Conservation (phyloP, 1,140 invertebrate species). For the Drosophila ananassae region DNA sequence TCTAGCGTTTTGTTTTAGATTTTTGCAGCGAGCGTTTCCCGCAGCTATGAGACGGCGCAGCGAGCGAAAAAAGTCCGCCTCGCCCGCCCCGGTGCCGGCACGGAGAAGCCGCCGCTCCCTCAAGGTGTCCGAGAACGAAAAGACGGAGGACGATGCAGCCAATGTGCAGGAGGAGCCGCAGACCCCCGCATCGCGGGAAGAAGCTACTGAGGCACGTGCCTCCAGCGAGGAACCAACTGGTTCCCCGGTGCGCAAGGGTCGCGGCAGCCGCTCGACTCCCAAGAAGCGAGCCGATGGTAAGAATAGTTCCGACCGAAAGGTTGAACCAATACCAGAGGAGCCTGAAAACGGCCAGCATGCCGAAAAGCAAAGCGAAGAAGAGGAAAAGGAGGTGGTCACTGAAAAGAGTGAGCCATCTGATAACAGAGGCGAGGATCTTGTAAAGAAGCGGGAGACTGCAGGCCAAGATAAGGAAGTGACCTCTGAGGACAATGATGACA, state of each 20-base stretch:
- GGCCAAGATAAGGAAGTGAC: conserved; percentile 10
- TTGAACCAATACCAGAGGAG: conserved; percentile 71
- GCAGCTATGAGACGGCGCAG: conserved; percentile 78
- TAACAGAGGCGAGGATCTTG: not conserved
- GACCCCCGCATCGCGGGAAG: conserved; percentile 37
- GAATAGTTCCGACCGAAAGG: conserved; percentile 47
- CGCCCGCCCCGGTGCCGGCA: conserved; percentile 69
- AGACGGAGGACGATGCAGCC: conserved; percentile 53
- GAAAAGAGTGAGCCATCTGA: not conserved
- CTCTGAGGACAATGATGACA: not conserved
- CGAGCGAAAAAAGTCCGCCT: conserved; percentile 79
- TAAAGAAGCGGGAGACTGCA: conserved; percentile 6
- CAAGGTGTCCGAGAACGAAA: conserved; percentile 65
- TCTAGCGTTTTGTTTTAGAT: conserved; percentile 49
- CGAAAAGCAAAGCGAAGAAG: not conserved
- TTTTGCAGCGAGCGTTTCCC: conserved; percentile 41
- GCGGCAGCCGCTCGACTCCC: conserved; percentile 60
- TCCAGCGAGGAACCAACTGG: conserved; percentile 63
- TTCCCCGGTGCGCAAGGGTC: conserved; percentile 67
- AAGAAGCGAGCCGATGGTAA: conserved; percentile 59
- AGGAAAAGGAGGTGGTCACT: conserved; percentile 7
- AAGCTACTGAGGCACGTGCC: conserved; percentile 55
- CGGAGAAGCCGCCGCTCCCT: conserved; percentile 69
- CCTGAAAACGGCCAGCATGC: conserved; percentile 53
- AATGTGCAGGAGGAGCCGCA: conserved; percentile 40